Percentiles rank a stretch among this genome's conserved stretches.
These are phyloP conservation scores for Charanyca ferruginea DNA, from an alignment of 2,888 invertebrate species.

Conservation along the genomic window DNA sequence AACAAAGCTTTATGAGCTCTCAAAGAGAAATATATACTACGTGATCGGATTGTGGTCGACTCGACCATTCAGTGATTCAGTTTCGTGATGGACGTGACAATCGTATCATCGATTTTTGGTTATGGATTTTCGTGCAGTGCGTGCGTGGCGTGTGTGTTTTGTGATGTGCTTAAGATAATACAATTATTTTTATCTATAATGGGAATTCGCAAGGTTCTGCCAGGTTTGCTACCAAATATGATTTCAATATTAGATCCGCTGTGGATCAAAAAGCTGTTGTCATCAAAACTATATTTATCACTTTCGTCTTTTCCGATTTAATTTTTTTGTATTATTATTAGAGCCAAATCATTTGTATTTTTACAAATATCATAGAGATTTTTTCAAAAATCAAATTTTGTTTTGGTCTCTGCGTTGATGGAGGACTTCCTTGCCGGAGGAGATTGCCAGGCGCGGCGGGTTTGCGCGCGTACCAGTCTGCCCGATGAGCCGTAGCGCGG, in stretches of 20 bases:
- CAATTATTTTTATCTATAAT: slow-evolving; percentile 19
- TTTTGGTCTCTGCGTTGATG: slow-evolving; percentile 69
- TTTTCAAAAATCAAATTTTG: slow-evolving; percentile 26
- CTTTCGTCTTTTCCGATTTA: not conserved
- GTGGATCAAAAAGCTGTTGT: not conserved
- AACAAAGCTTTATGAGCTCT: slow-evolving; percentile 77
- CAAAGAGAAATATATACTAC: slow-evolving; percentile 70
- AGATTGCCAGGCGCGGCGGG: slow-evolving; percentile 74
- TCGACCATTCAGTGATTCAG: slow-evolving; percentile 67
- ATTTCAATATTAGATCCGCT: not conserved
- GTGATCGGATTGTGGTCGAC: slow-evolving; percentile 30
- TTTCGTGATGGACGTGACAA: slow-evolving; percentile 62
- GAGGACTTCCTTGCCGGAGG: slow-evolving; percentile 83
- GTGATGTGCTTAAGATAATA: slow-evolving; percentile 25
- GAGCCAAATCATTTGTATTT: not conserved
- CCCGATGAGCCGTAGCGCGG: slow-evolving; percentile 90
- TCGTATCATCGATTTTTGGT: slow-evolving; percentile 35
- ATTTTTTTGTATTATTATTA: not conserved
- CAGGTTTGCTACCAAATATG: slow-evolving; percentile 27
- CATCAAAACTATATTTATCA: not conserved
- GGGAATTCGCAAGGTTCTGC: slow-evolving; percentile 18
- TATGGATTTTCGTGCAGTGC: slow-evolving; percentile 26
- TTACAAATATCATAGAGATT: not conserved
- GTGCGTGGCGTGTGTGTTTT: slow-evolving; percentile 28
- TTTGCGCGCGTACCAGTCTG: slow-evolving; percentile 82